These are phyloP conservation scores for Synanceia verrucosa DNA, from an alignment of 2,797 vertebrate species.

Conservation along the genomic window DNA sequence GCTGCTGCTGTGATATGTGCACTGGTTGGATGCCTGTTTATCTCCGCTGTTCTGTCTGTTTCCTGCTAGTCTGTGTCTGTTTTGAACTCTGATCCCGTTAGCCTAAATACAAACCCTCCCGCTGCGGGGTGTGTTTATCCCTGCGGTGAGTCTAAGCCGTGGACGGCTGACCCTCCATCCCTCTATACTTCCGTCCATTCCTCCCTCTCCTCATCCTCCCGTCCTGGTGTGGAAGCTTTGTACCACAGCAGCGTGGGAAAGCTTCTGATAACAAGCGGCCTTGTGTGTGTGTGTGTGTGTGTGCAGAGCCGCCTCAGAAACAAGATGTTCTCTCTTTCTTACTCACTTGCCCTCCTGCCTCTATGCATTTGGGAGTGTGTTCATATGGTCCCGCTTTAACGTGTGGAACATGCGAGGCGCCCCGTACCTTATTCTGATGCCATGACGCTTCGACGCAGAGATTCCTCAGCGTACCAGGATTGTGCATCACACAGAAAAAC, in stretches of 20 bases:
- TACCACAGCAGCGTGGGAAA: constrained; percentile 80
- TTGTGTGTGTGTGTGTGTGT: constrained; percentile 74
- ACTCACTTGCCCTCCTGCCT: constrained; percentile 43
- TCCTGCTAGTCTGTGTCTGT: constrained; percentile 55
- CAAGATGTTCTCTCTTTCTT: constrained; percentile 72
- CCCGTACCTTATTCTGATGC: constrained; percentile 39
- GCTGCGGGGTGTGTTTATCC: constrained; percentile 76
- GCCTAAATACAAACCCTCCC: constrained; percentile 68
- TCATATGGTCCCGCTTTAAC: constrained; percentile 49
- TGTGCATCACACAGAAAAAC: constrained; percentile 45
- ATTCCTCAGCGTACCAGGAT: constrained; percentile 55
- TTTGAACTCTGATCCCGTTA: constrained; percentile 74
- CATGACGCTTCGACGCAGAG: constrained; percentile 45
- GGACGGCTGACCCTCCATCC: constrained; percentile 76
- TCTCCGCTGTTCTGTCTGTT: constrained; percentile 47
- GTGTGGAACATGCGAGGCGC: constrained; percentile 40
- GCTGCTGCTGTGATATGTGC: constrained; percentile 42
- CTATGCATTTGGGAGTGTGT: constrained; percentile 40
- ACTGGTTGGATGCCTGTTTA: constrained; percentile 59
- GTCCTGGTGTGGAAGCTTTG: constrained; percentile 77
- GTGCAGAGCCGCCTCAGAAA: constrained; percentile 70
- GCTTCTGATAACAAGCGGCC: constrained; percentile 80
- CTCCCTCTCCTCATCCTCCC: constrained; percentile 73
- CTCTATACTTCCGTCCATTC: constrained; percentile 71
- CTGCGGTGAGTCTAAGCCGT: constrained; percentile 72